A percentile compares a stretch with the other conserved stretches of the same genome.
phyloP scores from a whole-genome alignment of 1,140 invertebrate genomes.

The Calliopsis andreniformis region DNA sequence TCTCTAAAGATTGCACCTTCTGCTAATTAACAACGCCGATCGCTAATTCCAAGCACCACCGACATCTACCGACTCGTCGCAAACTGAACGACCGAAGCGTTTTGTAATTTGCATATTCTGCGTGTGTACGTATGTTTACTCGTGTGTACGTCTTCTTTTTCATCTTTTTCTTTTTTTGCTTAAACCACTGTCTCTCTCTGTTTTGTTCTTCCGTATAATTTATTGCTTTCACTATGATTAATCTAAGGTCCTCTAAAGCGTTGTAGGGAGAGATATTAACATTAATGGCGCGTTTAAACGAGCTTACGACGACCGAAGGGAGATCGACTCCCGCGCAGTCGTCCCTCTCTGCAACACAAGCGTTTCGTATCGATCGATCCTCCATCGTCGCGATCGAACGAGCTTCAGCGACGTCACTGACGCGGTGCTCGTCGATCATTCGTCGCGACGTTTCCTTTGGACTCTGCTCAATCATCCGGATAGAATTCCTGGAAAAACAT shows the following conservation, averaged over 20 bases:
- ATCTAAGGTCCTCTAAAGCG: slow-evolving; percentile 48
- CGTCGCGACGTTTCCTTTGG: too few relatives aligned
- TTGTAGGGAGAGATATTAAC: slow-evolving; percentile 51
- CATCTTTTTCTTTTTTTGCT: neutral
- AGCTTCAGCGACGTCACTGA: too few relatives aligned
- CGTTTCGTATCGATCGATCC: slow-evolving; percentile 35
- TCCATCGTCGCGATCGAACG: neutral
- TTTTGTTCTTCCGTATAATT: slow-evolving; percentile 23
- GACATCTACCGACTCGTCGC: slow-evolving; percentile 11
- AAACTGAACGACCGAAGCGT: slow-evolving; percentile 39
- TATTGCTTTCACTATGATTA: slow-evolving; percentile 61
- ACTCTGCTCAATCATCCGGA: neutral
- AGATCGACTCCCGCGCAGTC: neutral
- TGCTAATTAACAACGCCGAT: slow-evolving; percentile 11
- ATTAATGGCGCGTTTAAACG: slow-evolving; percentile 44
- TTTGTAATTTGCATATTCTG: slow-evolving; percentile 19
- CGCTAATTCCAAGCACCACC: neutral
- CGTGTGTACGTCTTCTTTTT: neutral
- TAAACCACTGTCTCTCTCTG: neutral
- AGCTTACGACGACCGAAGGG: neutral
- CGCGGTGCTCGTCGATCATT: too few relatives aligned
- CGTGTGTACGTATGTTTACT: slow-evolving; percentile 8
- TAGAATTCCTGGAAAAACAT: neutral
- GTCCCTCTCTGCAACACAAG: slow-evolving; percentile 45
- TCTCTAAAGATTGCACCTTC: neutral